Conservation (phyloP, 2,888 invertebrate species). For the Agrochola litura region DNA sequence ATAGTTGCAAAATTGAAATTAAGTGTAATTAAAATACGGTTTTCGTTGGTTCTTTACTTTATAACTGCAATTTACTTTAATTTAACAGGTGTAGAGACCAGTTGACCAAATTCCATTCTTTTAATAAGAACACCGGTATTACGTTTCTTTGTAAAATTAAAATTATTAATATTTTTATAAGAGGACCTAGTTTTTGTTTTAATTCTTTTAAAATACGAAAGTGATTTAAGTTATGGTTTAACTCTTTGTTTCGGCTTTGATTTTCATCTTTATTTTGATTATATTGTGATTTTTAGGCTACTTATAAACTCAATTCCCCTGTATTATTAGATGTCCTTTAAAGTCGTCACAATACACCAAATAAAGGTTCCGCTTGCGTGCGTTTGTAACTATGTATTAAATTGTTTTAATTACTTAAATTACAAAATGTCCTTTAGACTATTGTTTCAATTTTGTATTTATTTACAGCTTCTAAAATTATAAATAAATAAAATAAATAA, state of each 20-base stretch:
- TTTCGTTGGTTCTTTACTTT: slow-evolving; percentile 28
- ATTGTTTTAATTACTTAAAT: slow-evolving; percentile 8
- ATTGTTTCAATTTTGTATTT: slow-evolving; percentile 28
- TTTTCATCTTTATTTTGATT: not conserved
- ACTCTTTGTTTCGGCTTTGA: not conserved
- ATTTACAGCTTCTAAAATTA: slow-evolving; percentile 42
- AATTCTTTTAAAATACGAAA: not conserved
- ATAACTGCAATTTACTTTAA: slow-evolving; percentile 8
- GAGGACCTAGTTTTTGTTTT: not conserved
- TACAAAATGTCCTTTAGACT: slow-evolving; percentile 14
- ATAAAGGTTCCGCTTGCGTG: not conserved
- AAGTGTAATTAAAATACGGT: slow-evolving; percentile 39
- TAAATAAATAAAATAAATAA: too few species aligned
- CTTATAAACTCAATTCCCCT: not conserved
- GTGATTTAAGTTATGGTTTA: not conserved
- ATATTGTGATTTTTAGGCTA: not conserved
- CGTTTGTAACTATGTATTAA: not conserved
- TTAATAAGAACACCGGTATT: not conserved
- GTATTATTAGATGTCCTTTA: not conserved
- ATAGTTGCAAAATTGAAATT: slow-evolving; percentile 41
- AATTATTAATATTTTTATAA: not conserved
- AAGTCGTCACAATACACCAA: not conserved
- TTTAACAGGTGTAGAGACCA: slow-evolving; percentile 23
- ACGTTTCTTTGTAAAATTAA: not conserved
- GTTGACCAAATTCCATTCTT: slow-evolving; percentile 2